Percentiles rank a stretch among this genome's conserved stretches.
Evolutionary conservation across 2,113 vertebrate genomes (phyloP).

Genomic region (Galbula dea): DNA sequence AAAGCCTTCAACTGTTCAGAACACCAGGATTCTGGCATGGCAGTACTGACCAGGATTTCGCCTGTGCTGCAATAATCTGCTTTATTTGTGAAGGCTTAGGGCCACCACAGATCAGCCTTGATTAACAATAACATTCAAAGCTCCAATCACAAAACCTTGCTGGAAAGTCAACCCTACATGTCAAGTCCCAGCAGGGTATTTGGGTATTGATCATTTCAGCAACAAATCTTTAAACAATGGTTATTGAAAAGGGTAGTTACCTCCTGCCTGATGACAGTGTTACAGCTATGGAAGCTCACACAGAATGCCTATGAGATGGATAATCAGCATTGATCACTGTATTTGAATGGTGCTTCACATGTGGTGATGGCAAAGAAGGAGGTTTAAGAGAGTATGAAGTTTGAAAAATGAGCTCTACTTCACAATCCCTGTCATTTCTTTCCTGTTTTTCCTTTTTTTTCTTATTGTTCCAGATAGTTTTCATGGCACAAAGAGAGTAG

Average conservation of each 20-base stretch:
- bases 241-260: background rate
- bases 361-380: background rate
- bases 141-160: background rate
- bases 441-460: background rate
- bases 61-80: background rate
- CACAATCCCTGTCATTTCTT: background rate
- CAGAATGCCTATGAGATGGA: fast-evolving
- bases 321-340: background rate
- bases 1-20: background rate
- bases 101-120: background rate
- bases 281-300: background rate
- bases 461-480: background rate
- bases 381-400: background rate
- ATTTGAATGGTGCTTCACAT: background rate
- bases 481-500: background rate
- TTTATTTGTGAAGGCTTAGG: background rate
- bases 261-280: background rate
- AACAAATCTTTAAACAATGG: background rate
- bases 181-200: background rate
- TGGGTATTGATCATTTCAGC: background rate
- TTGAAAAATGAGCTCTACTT: background rate
- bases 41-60: background rate
- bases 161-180: background rate
- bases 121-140: background rate
- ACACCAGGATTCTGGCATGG: background rate